phyloP scores from a whole-genome alignment of 2,113 vertebrate genomes.

The Poecilia latipinna region DNA sequence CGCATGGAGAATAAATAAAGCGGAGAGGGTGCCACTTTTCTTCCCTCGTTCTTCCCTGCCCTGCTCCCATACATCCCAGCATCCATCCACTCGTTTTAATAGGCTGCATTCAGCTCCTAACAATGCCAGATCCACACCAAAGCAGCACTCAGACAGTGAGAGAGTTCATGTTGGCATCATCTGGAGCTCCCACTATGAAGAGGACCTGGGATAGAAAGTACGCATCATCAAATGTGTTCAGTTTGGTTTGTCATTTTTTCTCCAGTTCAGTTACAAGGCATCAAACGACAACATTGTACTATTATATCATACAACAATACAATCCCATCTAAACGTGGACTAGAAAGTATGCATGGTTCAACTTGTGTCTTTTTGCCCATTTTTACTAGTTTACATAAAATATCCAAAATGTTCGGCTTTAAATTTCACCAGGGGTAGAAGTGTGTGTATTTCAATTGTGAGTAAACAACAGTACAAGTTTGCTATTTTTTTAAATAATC shows the following conservation, averaged over 20 bases:
- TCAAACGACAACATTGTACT: background rate
- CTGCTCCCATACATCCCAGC: constrained; percentile 31
- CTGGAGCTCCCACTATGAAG: constrained; percentile 1
- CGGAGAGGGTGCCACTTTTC: constrained; percentile 37
- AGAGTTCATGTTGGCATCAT: constrained; percentile 3
- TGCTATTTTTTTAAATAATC: background rate
- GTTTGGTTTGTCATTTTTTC: background rate
- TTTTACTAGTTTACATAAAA: background rate
- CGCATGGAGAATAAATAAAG: constrained; percentile 61
- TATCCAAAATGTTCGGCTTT: background rate
- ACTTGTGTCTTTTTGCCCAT: background rate
- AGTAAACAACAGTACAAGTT: too few relatives aligned
- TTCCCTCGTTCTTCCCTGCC: constrained; percentile 20
- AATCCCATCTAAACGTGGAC: too few relatives aligned
- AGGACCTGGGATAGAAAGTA: background rate
- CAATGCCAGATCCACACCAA: constrained; percentile 21
- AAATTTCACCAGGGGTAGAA: background rate
- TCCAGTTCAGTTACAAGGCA: background rate
- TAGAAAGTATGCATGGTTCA: background rate
- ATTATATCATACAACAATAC: background rate
- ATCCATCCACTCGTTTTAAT: constrained; percentile 49
- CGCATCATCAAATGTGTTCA: background rate
- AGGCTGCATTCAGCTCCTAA: constrained; percentile 25
- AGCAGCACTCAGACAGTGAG: constrained; percentile 2
- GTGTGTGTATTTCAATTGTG: background rate